phyloP scores from a whole-genome alignment of 1,140 invertebrate species.

The Stratiolaelaps scimitus region DNA sequence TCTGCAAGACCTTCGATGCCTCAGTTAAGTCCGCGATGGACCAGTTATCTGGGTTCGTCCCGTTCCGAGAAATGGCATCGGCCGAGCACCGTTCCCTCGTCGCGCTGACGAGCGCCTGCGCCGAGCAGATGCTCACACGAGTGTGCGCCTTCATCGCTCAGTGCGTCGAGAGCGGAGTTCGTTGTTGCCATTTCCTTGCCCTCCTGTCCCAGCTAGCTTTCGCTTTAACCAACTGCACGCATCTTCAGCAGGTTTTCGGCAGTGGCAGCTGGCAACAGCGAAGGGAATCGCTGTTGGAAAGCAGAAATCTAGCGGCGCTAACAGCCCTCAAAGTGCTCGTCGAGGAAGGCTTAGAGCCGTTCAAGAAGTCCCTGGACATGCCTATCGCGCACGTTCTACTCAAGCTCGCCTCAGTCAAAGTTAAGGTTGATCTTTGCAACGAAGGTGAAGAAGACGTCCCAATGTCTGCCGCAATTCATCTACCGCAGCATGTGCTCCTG shows the following conservation, averaged over 20 bases:
- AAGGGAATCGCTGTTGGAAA: constrained; percentile 7
- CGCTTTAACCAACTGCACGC: constrained; percentile 5
- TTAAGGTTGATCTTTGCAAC: background rate
- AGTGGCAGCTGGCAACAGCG: background rate
- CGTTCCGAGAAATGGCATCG: constrained; percentile 14
- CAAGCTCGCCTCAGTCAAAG: constrained; percentile 8
- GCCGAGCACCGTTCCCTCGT: constrained; percentile 25
- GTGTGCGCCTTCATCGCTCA: constrained; percentile 9
- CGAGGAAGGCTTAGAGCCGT: background rate
- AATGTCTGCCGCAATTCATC: background rate
- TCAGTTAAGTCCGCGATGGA: constrained; percentile 13
- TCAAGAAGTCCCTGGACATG: background rate
- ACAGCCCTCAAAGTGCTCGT: constrained; percentile 2
- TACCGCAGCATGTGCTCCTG: constrained; percentile 1
- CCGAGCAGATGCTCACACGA: constrained; percentile 22
- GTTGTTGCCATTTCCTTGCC: constrained; percentile 20
- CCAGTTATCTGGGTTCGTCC: constrained; percentile 3
- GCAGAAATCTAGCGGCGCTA: constrained; percentile 7
- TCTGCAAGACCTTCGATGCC: constrained; percentile 1
- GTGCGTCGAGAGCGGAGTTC: constrained; percentile 27
- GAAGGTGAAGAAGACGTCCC: background rate
- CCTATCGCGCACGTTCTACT: background rate
- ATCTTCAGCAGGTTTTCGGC: constrained; percentile 21
- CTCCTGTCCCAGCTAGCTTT: background rate
- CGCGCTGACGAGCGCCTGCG: constrained; percentile 3